These are phyloP conservation scores for Tangachromis dhanisi DNA, from an alignment of 2,113 vertebrate genomes.

Conservation along the genomic window DNA sequence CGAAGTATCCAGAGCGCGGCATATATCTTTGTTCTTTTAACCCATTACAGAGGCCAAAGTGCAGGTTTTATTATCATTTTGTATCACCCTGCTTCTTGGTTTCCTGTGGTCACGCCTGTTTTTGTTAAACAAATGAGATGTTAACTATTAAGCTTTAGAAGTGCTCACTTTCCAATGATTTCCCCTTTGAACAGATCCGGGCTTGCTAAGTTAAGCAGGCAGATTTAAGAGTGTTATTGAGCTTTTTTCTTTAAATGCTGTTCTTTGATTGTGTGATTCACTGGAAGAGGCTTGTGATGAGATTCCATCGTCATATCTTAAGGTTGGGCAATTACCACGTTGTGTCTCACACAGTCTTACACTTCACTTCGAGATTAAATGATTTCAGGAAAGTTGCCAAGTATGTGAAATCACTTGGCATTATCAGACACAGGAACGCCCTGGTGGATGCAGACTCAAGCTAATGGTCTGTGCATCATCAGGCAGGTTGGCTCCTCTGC, in stretches of 20 bases:
- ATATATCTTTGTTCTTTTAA: not conserved
- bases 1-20: not conserved
- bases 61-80: not conserved
- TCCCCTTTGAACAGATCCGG: not conserved
- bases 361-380: slow-evolving; percentile 12
- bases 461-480: slow-evolving; percentile 1
- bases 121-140: not conserved
- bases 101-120: not conserved
- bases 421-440: slow-evolving; percentile 33
- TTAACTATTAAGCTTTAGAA: not conserved
- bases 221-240: not conserved
- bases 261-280: not conserved
- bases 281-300: not conserved
- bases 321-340: not conserved
- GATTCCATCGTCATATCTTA: not conserved
- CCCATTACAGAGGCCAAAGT: not conserved
- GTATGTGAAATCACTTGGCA: slow-evolving; percentile 26
- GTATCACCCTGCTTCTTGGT: not conserved
- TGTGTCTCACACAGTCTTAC: not conserved
- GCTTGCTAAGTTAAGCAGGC: not conserved
- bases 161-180: not conserved
- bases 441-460: not conserved
- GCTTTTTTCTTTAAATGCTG: not conserved
- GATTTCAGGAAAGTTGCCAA: not conserved
- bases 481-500: slow-evolving; percentile 3